Base-by-base conservation (phyloP, 2,113 vertebrate species). In the Actenoides lindsayi region DNA sequence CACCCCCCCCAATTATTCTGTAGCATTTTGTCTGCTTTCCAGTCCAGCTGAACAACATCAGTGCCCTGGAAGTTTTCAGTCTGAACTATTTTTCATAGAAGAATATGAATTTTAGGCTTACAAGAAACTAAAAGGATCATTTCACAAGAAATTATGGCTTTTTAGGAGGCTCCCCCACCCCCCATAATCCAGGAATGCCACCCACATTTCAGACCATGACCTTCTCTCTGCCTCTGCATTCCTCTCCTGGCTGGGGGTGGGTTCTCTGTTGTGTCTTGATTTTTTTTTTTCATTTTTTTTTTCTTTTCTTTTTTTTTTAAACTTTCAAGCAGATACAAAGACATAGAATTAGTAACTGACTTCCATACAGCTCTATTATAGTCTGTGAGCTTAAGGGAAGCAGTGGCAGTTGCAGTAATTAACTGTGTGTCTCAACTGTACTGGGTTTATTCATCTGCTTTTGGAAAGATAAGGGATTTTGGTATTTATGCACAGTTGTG, bases 151-250 rank as follows among this genome's bases (percentile, higher is more conserved):
- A 82, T 42, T 4, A 11, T 0, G 3, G 77, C 56, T 68, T 89
- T 83, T 87, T 51, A 83, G 59, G 65, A 95, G 85, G 16, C 24
- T 95, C 11, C n/a, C 31, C 33, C 19, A 15, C 41, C 87, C 41
- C 44, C 27, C 73, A 27, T 30, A 78, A 51, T 80, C 42, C 64
- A 90, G 56, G 64, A 88, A 83, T 88, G 85, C 87, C 93, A 93
- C 87, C 83, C 90, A 70, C 90, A 88, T 2, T 0, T 83, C 90
- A 94, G 71, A 70, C 46, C 64, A 9, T 94, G 92, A 96, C 95
- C 83, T 93, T 25, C 16, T 54, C 62, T 93, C 62, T 95, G 87
- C 84, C n/a, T 93, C 75, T 77, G 68, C 94, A 93, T 96, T 95
- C 91, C 89, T 74, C 30, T 88, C 44, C 37, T 96, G 65, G 87